phyloP scores from a whole-genome alignment of 2,797 vertebrate genomes.

The Pangasius sanitwongsei region DNA sequence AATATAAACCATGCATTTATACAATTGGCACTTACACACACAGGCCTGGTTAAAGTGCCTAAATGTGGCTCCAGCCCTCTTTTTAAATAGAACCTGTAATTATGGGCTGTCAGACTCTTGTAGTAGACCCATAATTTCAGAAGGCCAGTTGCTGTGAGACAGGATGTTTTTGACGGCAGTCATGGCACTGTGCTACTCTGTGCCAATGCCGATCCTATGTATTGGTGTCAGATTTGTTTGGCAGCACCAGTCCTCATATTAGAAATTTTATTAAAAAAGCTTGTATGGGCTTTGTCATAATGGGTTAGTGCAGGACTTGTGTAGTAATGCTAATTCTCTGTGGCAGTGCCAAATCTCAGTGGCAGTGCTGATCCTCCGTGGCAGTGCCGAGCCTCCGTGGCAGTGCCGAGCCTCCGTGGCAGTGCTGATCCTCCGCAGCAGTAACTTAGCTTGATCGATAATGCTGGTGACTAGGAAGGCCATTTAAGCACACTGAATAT shows the following conservation, averaged over 20 bases:
- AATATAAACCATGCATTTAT: slow-evolving; percentile 53
- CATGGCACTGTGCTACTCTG: slow-evolving; percentile 57
- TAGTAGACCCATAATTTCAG: slow-evolving; percentile 73
- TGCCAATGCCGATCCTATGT: slow-evolving; percentile 21
- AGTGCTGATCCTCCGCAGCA: not conserved
- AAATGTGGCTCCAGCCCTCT: slow-evolving; percentile 47
- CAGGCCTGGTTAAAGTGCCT: slow-evolving; percentile 49
- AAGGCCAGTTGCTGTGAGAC: slow-evolving; percentile 62
- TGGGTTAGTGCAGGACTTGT: not conserved
- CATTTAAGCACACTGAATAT: not conserved
- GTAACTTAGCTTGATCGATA: not conserved
- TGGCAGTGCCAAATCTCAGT: not conserved
- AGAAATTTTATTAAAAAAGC: too few relatives aligned
- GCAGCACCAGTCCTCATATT: not conserved
- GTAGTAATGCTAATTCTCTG: not conserved
- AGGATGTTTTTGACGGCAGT: slow-evolving; percentile 70
- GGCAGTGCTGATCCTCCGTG: not conserved
- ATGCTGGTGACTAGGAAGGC: not conserved
- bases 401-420: not conserved
- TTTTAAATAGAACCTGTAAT: slow-evolving; percentile 80
- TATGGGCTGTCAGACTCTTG: slow-evolving; percentile 64
- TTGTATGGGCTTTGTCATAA: not conserved
- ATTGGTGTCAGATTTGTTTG: slow-evolving; percentile 1
- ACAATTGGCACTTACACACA: slow-evolving; percentile 44
- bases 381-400: not conserved